Base-by-base conservation (phyloP, 2,888 invertebrate genomes). In the Sesia bembeciformis region DNA sequence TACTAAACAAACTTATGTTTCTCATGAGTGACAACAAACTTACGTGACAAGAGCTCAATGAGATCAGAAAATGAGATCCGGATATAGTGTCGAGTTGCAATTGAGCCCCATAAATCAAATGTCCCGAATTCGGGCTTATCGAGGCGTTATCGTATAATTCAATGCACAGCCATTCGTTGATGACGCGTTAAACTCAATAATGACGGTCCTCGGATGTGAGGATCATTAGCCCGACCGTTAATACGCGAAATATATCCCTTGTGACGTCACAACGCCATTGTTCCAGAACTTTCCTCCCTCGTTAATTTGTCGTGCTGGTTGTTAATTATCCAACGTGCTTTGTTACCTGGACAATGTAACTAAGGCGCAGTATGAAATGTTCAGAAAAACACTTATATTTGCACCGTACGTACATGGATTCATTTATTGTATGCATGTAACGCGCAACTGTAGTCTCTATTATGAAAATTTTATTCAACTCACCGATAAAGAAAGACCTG, bases 171-270 rank as follows among this genome's bases (percentile, higher is more conserved):
- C 54, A 58, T 55, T 57, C 54, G 57, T 56, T 62, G 63, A 64
- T 64, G 64, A 66, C 64, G 62, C 64, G 62, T 62, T 68, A 63
- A 65, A 67, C 67, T 67, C 65, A 66, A 68, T 70, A 68, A 68
- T 62, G 62, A 65, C 55, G 58, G 56, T 57, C 49, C 50, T 41
- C 64, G 65, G 67, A 66, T 61, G 61, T 58, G 62, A 55, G 65
- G 60, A 58, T 67, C 65, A 65, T 67, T 67, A 65, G 60, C 53
- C 53, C 51, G 57, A 54, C 58, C 61, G 61, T 58, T 61, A 60
- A 62, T 62, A 55, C 57, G 55, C 40, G 58, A 67, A 60, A 60
- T 57, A 57, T 57, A 53, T 52, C 57, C 60, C 60, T 41, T 51
- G 55, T 62, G 55, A 46, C 46, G 46, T 46, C 23, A 46, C 46